Evolutionary conservation across 2,797 vertebrate species (phyloP).

Genomic region (Basileuterus tristriatus): DNA sequence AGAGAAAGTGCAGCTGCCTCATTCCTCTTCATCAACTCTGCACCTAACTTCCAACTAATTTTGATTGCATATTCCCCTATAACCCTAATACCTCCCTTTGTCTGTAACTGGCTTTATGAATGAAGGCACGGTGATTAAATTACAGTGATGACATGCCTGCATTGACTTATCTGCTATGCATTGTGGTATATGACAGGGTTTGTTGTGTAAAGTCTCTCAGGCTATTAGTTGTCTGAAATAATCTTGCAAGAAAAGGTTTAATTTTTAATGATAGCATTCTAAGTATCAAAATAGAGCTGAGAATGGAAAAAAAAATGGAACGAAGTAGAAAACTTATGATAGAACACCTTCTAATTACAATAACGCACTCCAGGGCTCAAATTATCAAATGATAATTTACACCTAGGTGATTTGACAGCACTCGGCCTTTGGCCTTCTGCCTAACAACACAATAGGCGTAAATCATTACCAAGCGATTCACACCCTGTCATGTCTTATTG

Average conservation of each 20-base stretch:
- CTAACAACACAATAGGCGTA: conserved; percentile 78
- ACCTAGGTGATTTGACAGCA: conserved; percentile 78
- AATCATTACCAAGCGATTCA: conserved; percentile 79
- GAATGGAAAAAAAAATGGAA: background rate
- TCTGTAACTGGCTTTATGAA: background rate
- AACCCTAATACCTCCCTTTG: background rate
- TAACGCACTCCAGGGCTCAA: conserved; percentile 67
- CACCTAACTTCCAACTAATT: background rate
- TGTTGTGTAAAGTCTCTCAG: background rate
- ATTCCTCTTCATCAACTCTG: background rate
- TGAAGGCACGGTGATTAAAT: background rate
- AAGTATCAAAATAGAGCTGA: background rate
- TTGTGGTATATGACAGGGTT: background rate
- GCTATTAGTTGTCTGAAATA: background rate
- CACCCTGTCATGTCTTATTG: conserved; percentile 80
- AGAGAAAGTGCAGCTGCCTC: background rate
- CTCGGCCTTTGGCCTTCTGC: conserved; percentile 76
- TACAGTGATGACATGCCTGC: background rate
- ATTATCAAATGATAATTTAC: conserved; percentile 76
- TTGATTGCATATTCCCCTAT: background rate
- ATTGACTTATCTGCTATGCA: background rate
- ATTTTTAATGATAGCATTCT: background rate
- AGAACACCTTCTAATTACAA: conserved; percentile 61
- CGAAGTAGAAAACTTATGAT: conserved; percentile 20
- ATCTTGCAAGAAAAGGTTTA: background rate